Base-by-base conservation (phyloP, 2,113 vertebrate species). In the Ophiodon elongatus region DNA sequence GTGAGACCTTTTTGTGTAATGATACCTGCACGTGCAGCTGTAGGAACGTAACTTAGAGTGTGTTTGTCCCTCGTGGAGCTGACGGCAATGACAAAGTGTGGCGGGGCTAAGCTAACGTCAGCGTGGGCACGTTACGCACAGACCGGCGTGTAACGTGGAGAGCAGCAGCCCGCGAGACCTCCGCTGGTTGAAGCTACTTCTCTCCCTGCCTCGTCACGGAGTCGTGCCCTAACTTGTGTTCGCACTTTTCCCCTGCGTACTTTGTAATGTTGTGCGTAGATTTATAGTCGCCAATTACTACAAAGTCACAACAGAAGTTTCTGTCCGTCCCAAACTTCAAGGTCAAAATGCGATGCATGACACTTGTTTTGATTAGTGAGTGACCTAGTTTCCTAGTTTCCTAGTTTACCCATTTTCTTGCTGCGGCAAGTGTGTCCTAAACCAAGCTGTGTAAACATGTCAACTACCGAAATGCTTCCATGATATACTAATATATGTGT, bases 81-180 rank as follows among this genome's bases (percentile, higher is more conserved):
- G 2, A 39, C 37, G n/a, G 14, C 71, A 71, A 77, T 70, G 70
- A 71, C 80, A 54, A 83, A 67, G 39, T 80, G 27, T 17, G 1
- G n/a, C 82, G 13, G 68, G 70, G 89, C 89, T 91, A 92, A 76
- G 86, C 80, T 85, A 85, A 68, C 0, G 70, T 74, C 77, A 85
- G 69, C 39, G 60, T 71, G 7, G 0, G 54, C 50, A 69, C 76
- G 57, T 37, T 10, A 52, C 74, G 71, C 71, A 47, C 13, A 70
- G 35, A 39, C 21, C 41, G 5, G 11, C 8, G 11, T 79, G 75
- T 1, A 52, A 45, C 57, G 31, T 57, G 56, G 52, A 39, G 80
- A 85, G 83, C 85, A 56, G 85, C 88, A 91, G 85, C 78, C 4
- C 0, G 1, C 4, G 41, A 82, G 76, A 73, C 85, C 79, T 71